A percentile compares a stretch with the other conserved stretches of the same genome.
Conservation (phyloP, 2,888 invertebrate species). For the Temnothorax ravouxi region DNA sequence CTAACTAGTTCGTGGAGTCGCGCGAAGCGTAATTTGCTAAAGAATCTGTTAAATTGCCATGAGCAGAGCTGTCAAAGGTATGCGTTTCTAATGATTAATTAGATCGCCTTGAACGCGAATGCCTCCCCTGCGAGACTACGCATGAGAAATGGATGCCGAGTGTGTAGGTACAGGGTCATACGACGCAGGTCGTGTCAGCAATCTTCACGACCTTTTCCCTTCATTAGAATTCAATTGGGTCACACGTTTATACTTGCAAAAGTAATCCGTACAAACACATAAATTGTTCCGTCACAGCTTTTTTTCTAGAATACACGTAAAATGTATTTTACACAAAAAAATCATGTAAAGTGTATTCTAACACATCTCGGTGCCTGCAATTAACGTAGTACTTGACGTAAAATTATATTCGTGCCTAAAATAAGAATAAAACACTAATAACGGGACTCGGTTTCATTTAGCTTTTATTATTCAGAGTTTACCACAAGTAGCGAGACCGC, state of each 20-base stretch:
- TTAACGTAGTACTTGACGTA: not conserved
- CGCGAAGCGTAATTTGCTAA: not conserved
- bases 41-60: conserved; percentile 23
- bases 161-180: not conserved
- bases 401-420: not conserved
- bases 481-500: too few relatives aligned
- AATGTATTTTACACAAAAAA: not conserved
- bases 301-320: not conserved
- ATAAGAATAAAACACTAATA: not conserved
- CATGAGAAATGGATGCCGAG: conserved; percentile 6
- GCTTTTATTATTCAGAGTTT: not conserved
- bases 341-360: not conserved
- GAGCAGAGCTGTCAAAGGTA: not conserved
- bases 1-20: not conserved
- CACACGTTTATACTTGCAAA: not conserved
- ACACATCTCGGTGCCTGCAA: not conserved
- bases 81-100: conserved; percentile 30
- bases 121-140: not conserved
- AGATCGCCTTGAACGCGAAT: not conserved
- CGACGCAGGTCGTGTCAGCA: conserved; percentile 5
- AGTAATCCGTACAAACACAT: not conserved
- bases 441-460: not conserved
- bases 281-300: not conserved
- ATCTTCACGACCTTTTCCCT: not conserved
- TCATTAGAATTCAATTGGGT: conserved; percentile 10